Evolutionary conservation across 2,888 invertebrate species (phyloP).

Genomic region (Poecilus cupreus): DNA sequence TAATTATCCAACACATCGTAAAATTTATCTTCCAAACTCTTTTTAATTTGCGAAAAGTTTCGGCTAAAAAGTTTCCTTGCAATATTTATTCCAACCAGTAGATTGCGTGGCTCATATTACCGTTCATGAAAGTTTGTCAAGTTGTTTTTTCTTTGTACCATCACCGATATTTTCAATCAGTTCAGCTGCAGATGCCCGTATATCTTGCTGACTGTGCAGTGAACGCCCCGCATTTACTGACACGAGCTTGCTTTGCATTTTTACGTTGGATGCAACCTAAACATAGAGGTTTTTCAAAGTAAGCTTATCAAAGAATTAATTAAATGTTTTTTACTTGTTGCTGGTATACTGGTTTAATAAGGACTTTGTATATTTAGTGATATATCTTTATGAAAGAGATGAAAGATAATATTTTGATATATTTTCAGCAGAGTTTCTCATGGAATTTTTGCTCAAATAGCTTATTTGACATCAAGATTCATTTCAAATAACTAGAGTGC

Average conservation of each 20-base stretch:
- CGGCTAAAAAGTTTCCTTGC: constrained; percentile 1
- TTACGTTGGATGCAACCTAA: constrained; percentile 11
- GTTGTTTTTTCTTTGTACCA: constrained; percentile 4
- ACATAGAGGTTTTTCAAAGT: background rate
- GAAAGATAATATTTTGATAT: too few relatives aligned
- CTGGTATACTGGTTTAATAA: too few relatives aligned
- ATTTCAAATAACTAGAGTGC: too few relatives aligned
- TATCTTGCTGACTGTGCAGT: constrained; percentile 35
- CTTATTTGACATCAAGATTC: too few relatives aligned
- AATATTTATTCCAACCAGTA: constrained; percentile 27
- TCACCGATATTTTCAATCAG: constrained; percentile 20
- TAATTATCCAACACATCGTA: constrained; percentile 40
- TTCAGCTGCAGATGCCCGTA: constrained; percentile 9
- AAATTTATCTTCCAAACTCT: constrained; percentile 26
- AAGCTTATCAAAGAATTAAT: constrained; percentile 4
- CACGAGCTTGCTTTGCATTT: constrained; percentile 16
- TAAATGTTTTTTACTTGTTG: background rate
- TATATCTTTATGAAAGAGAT: too few relatives aligned
- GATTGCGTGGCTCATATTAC: constrained; percentile 36
- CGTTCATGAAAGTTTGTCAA: constrained; percentile 26
- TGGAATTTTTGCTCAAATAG: too few relatives aligned
- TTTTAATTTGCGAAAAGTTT: constrained; percentile 40
- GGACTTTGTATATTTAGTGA: too few relatives aligned
- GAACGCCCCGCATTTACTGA: constrained; percentile 2
- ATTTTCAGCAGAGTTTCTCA: too few relatives aligned